A percentile compares a stretch with the other conserved stretches of the same genome.
phyloP scores from a whole-genome alignment of 2,113 vertebrate genomes.

The Anthoscopus minutus region DNA sequence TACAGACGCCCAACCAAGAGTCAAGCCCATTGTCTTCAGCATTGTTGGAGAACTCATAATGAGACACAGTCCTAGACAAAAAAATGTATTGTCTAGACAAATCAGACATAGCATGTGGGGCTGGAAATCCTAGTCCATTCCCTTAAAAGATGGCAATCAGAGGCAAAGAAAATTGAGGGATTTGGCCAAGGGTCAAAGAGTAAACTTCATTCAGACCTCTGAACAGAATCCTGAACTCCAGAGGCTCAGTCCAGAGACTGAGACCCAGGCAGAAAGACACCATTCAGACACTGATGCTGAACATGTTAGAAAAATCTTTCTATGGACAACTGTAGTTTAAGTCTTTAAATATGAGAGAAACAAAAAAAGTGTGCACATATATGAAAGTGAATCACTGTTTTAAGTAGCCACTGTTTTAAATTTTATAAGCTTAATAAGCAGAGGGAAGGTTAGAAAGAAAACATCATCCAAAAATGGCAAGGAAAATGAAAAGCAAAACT shows the following conservation, averaged over 20 bases:
- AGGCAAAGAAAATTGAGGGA: conserved; percentile 7
- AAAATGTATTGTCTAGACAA: conserved; percentile 63
- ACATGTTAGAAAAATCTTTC: neutral
- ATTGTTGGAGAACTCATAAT: conserved; percentile 47
- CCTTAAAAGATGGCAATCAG: conserved; percentile 35
- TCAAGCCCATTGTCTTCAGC: conserved; percentile 20
- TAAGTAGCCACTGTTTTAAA: neutral
- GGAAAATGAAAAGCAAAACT: neutral
- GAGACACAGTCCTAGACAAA: conserved; percentile 51
- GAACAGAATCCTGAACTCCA: neutral
- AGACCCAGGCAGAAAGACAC: neutral
- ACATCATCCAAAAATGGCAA: neutral
- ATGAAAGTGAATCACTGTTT: neutral
- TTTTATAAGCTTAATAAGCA: neutral
- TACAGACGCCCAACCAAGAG: conserved; percentile 45
- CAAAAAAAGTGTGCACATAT: neutral
- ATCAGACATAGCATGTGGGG: conserved; percentile 51
- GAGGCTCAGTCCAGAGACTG: neutral
- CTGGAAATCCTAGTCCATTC: conserved; percentile 25
- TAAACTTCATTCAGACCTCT: neutral
- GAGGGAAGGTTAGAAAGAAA: neutral
- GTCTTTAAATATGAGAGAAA: neutral
- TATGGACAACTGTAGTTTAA: neutral
- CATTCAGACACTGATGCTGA: neutral
- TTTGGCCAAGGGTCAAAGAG: conserved; percentile 10